A percentile compares a stretch with the other conserved stretches of the same genome.
These are phyloP conservation scores for Dynastes grantii DNA, from an alignment of 2,888 invertebrate species.

Conservation along the genomic window DNA sequence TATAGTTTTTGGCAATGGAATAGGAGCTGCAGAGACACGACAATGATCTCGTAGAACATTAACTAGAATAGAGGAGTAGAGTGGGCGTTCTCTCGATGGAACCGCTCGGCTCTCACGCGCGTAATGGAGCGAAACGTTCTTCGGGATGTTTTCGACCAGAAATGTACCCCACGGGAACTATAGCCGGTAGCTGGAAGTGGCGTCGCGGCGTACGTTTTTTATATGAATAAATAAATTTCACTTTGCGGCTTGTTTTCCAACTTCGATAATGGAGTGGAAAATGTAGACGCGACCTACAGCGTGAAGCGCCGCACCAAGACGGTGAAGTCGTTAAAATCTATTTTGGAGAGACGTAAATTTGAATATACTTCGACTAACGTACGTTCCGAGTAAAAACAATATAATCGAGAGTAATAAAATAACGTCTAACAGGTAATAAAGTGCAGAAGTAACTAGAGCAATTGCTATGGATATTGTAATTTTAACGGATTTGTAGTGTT, in stretches of 20 bases:
- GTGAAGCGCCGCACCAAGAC: not conserved
- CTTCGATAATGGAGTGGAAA: slow-evolving; percentile 17
- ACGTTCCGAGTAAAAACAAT: too few species aligned
- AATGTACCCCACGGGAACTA: slow-evolving; percentile 43
- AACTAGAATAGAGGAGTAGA: slow-evolving; percentile 61
- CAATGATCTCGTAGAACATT: slow-evolving; percentile 58
- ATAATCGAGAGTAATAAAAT: too few species aligned
- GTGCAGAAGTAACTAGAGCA: too few species aligned
- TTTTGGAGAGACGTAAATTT: not conserved
- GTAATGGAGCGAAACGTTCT: slow-evolving; percentile 56
- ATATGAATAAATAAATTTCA: slow-evolving; percentile 36
- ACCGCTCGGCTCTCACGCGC: slow-evolving; percentile 53
- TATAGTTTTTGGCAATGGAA: slow-evolving; percentile 63
- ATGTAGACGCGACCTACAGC: not conserved
- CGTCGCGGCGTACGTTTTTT: slow-evolving; percentile 17
- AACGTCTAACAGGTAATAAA: too few species aligned
- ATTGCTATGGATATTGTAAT: too few species aligned
- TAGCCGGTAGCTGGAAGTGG: slow-evolving; percentile 4
- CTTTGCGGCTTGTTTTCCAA: slow-evolving; percentile 20
- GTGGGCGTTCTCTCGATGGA: slow-evolving; percentile 62
- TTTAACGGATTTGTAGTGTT: too few species aligned
- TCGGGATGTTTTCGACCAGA: slow-evolving; percentile 43
- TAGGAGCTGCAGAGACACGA: slow-evolving; percentile 55
- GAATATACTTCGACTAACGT: too few species aligned
- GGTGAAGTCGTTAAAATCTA: not conserved